Conservation (phyloP, 2,797 vertebrate species). For the Anabas testudineus region DNA sequence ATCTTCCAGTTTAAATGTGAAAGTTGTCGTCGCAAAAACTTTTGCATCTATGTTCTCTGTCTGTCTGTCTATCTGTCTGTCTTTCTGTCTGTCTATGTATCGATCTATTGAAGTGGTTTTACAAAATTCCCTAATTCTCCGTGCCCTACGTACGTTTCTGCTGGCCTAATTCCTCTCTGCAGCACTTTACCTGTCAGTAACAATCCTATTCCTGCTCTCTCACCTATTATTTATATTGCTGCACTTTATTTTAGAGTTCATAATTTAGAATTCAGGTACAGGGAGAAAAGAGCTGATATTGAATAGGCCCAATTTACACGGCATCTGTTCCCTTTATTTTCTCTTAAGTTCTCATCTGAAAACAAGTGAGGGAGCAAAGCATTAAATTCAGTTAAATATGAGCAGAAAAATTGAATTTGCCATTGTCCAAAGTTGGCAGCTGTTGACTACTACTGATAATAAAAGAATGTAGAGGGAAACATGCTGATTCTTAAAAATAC, state of each 20-base stretch:
- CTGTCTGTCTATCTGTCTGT: no score
- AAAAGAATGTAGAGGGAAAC: neutral
- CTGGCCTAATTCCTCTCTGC: constrained; percentile 41
- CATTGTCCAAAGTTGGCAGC: no score
- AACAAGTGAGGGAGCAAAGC: neutral
- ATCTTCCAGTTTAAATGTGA: constrained; percentile 6
- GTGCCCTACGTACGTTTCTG: constrained; percentile 16
- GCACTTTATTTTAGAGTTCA: constrained; percentile 39
- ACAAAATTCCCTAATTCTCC: no score
- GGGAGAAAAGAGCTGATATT: constrained; percentile 15
- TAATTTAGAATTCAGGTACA: neutral
- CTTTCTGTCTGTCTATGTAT: neutral
- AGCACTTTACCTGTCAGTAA: constrained; percentile 36
- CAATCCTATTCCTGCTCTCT: constrained; percentile 32
- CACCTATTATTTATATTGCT: constrained; percentile 47
- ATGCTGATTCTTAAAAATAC: neutral
- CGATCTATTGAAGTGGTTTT: no score
- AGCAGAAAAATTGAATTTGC: no score
- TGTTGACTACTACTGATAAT: neutral
- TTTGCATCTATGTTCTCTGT: no score
- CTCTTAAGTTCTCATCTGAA: constrained; percentile 12
- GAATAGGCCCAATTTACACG: constrained; percentile 36
- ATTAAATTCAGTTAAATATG: constrained; percentile 6
- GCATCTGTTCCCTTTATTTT: neutral
- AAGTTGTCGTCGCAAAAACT: constrained; percentile 3